Base-by-base conservation (phyloP, 2,113 vertebrate species). In the Bettongia penicillata region DNA sequence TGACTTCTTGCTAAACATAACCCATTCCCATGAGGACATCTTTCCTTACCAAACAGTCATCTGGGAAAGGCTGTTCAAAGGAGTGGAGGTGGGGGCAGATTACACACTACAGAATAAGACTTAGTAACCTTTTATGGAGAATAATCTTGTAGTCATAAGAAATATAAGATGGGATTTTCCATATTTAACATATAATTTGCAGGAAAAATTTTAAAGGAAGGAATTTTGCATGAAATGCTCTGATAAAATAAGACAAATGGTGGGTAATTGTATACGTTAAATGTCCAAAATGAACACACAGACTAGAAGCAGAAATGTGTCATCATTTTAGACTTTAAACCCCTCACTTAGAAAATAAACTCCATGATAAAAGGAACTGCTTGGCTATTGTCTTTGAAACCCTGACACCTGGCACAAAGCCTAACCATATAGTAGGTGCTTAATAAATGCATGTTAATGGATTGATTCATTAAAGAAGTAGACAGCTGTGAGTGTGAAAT, bases 21-120 rank as follows among this genome's bases (percentile, higher is more conserved):
- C 47, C 48, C 14, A 51, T 53, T 90, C 68, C 0, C 0, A 0
- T 91, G 28, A 50, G 48, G 84, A 92, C 14, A 91, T 16, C 57
- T 8, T 53, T 91, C 47, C 55, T 77, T 53, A 25, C 89, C 52
- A 93, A 84, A 61, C 61, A 95, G 47, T 55, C 11, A 37, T 53
- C 9, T 12, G 57, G 55, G 52, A 93, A 91, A 47, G 47, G 47
- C 11, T 51, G 2, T 1, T 90, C 0, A 53, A 53, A 90, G 26
- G 49, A 92, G 52, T 7, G 7, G 16, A 90, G 53, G 90, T 94
- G 28, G 26, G 53, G 47, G 52, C 37, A 8, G 10, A 7, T 14
- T 2, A 23, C 48, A 61, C n/a, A 0, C 11, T 10, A 12, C 55
- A 94, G 94, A 57, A 24, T 52, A 92, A 53, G 89, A 95, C 10